Base-by-base conservation (phyloP, 2,113 vertebrate genomes). In the Dunckerocampus dactyliophorus region DNA sequence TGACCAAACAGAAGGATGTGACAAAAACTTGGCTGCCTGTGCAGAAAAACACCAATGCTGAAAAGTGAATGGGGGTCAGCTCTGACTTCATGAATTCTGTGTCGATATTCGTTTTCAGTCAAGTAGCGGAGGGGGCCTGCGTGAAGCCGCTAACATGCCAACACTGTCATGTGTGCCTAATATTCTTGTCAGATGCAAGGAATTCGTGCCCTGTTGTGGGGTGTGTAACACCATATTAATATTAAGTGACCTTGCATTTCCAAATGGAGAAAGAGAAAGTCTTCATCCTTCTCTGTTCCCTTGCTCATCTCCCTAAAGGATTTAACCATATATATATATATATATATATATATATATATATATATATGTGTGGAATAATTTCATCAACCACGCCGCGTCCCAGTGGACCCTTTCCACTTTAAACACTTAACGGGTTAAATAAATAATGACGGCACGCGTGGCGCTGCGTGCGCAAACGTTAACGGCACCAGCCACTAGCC, bases 371-470 rank as follows among this genome's bases (percentile, higher is more conserved):
- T 71, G 46, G 77, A 87, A 84, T 87, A 82, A 85, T 88, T 88
- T 86, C 79, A 89, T 89, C 80, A 88, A 80, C 82, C 82, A 74
- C 59, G 74, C 73, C 69, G 65, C 63, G 65, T 91, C 92, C 91
- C 90, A 39, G 61, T 67, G 83, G 90, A 86, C 82, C 83, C 84
- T 69, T 75, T 89, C 83, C 85, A 86, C 90, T 92, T 92, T 91
- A 92, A 92, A 91, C 90, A 89, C 88, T 91, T 92, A 91, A 92
- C 86, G 85, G 91, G 89, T 88, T 95, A 94, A 95, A 94, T 95
- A 93, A 94, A 92, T 93, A 92, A 94, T 93, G 86, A 91, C 82
- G 89, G 81, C 83, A 82, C 80, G 34, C 69, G 66, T 58, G 21
- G 66, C 58, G 22, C 80, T 63, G 50, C 63, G 69, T 79, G 72